Conservation (phyloP, 2,888 invertebrate genomes). For the Ernsta delagoae region DNA sequence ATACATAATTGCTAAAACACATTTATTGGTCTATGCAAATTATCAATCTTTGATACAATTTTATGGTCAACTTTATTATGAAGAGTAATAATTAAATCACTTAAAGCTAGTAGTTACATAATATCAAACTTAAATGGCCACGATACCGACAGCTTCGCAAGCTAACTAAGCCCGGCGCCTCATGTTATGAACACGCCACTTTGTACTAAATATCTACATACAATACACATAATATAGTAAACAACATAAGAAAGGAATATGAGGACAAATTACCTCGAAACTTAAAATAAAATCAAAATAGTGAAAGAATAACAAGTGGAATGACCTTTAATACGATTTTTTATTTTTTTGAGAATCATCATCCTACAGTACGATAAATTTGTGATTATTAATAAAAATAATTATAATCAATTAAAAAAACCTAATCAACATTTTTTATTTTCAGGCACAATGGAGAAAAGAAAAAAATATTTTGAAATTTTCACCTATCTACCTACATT, state of each 20-base stretch:
- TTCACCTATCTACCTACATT: slow-evolving; percentile 35
- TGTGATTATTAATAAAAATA: slow-evolving; percentile 48
- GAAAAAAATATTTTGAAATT: slow-evolving; percentile 39
- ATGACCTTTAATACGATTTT: slow-evolving; percentile 45
- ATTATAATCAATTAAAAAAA: slow-evolving; percentile 59
- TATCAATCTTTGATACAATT: slow-evolving; percentile 70
- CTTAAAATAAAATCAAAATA: slow-evolving; percentile 43
- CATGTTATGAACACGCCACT: slow-evolving; percentile 65
- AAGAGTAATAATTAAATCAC: slow-evolving; percentile 66
- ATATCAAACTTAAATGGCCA: slow-evolving; percentile 80
- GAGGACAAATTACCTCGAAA: slow-evolving; percentile 36
- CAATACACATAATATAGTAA: slow-evolving; percentile 41
- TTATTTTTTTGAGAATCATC: slow-evolving; percentile 56
- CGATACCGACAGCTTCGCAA: slow-evolving; percentile 68
- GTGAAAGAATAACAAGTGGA: slow-evolving; percentile 81
- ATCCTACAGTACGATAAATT: slow-evolving; percentile 50
- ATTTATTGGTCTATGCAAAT: slow-evolving; percentile 80
- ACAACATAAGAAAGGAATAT: slow-evolving; percentile 51
- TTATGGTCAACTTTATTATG: slow-evolving; percentile 68
- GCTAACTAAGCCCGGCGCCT: slow-evolving; percentile 60
- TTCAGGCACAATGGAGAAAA: slow-evolving; percentile 70
- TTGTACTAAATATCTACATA: slow-evolving; percentile 66
- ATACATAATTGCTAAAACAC: slow-evolving; percentile 67
- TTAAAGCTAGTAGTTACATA: slow-evolving; percentile 67
- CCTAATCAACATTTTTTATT: slow-evolving; percentile 66